Conservation (phyloP, 2,888 invertebrate species). For the Melangyna quadrimaculata region DNA sequence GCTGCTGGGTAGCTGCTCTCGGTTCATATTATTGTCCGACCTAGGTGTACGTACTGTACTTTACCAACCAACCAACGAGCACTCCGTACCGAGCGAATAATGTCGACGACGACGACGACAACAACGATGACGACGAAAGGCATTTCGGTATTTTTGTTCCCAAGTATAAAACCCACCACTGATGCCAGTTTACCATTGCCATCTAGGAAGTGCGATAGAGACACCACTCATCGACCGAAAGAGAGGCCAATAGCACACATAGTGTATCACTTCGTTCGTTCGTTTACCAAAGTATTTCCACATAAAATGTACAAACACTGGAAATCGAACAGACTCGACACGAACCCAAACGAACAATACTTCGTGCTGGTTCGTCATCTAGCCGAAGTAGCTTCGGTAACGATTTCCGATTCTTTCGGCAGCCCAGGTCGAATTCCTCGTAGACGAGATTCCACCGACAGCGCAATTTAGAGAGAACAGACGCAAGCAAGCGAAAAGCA, state of each 20-base stretch:
- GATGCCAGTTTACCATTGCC: slow-evolving; percentile 67
- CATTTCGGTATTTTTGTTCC: slow-evolving; percentile 72
- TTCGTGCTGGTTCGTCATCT: slow-evolving; percentile 50
- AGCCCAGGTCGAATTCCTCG: slow-evolving; percentile 74
- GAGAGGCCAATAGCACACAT: slow-evolving; percentile 70
- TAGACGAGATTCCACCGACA: slow-evolving; percentile 74
- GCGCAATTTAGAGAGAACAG: slow-evolving; percentile 75
- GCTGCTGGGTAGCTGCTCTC: slow-evolving; percentile 41
- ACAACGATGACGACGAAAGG: slow-evolving; percentile 76
- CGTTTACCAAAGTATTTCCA: slow-evolving; percentile 72
- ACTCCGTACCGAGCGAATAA: slow-evolving; percentile 64
- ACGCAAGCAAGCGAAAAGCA: slow-evolving; percentile 76
- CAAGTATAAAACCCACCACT: slow-evolving; percentile 72
- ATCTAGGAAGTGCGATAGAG: slow-evolving; percentile 57
- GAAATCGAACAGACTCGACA: slow-evolving; percentile 57
- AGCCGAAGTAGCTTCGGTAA: slow-evolving; percentile 50
- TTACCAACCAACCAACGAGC: slow-evolving; percentile 47
- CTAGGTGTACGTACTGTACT: slow-evolving; percentile 70
- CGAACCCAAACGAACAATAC: slow-evolving; percentile 50
- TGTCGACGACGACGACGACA: slow-evolving; percentile 65
- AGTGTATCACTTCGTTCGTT: slow-evolving; percentile 72
- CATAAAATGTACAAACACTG: slow-evolving; percentile 67
- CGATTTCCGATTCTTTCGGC: slow-evolving; percentile 64
- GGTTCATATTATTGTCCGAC: slow-evolving; percentile 48
- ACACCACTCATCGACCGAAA: slow-evolving; percentile 39